Evolutionary conservation across 2,113 vertebrate species (phyloP).

Genomic region (Plecturocebus donacophilus): DNA sequence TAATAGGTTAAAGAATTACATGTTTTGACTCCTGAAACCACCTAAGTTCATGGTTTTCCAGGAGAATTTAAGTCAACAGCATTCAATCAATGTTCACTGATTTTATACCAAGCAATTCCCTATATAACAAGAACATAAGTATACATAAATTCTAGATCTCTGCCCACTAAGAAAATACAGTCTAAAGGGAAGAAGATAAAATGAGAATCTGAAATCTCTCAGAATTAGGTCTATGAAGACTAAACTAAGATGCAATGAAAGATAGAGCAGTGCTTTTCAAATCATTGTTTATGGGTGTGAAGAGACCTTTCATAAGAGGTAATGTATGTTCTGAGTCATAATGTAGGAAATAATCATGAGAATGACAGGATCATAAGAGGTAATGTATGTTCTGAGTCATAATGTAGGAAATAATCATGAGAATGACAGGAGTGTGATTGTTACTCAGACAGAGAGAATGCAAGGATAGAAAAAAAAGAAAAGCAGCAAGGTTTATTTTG

Average conservation of each 20-base stretch:
- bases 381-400: not conserved
- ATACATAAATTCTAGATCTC: not conserved
- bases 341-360: no score
- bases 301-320: no score
- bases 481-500: not conserved
- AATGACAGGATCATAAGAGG: not conserved
- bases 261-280: not conserved
- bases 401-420: not conserved
- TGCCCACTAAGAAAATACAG: not conserved
- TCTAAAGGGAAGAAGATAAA: not conserved
- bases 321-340: no score
- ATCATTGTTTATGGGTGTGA: not conserved
- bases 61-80: not conserved
- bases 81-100: not conserved
- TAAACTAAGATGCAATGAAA: not conserved
- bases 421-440: not conserved
- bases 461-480: not conserved
- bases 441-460: not conserved
- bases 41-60: not conserved
- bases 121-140: not conserved
- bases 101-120: not conserved
- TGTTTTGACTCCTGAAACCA: not conserved
- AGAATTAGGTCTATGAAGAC: not conserved
- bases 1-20: not conserved
- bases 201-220: not conserved